Percentiles rank a stretch among this genome's conserved stretches.
phyloP scores from a whole-genome alignment of 2,888 invertebrate genomes.

The Carterocephalus palaemon region DNA sequence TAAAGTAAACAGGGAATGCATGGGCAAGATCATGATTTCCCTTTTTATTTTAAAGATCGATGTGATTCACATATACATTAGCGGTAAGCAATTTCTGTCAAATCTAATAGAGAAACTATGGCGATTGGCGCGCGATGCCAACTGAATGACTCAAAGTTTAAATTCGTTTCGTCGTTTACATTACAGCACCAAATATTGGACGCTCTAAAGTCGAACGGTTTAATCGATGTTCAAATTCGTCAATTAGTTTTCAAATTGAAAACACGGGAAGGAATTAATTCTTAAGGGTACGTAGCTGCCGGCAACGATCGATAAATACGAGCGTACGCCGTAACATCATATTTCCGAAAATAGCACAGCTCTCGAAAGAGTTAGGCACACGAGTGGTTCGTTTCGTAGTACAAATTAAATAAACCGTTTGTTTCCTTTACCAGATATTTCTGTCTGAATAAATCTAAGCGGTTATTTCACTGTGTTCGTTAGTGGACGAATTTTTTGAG shows the following conservation, averaged over 20 bases:
- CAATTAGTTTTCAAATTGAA: not conserved
- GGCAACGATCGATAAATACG: constrained; percentile 27
- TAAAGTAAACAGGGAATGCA: no score
- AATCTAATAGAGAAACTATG: constrained; percentile 2
- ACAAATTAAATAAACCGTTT: no score
- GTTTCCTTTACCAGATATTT: no score
- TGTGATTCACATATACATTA: no score
- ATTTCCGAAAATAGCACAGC: constrained; percentile 28
- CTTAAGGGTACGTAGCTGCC: constrained; percentile 14
- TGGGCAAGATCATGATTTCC: no score
- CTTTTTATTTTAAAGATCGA: no score
- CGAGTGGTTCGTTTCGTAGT: no score
- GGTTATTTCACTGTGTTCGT: no score
- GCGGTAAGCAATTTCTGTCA: constrained; percentile 9
- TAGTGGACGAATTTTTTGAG: no score
- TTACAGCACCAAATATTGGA: not conserved
- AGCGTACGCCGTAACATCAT: constrained; percentile 16
- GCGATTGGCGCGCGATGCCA: constrained; percentile 3
- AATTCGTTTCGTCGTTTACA: not conserved
- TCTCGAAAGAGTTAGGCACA: constrained; percentile 32
- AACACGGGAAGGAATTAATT: constrained; percentile 19
- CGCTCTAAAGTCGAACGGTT: not conserved
- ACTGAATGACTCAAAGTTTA: not conserved
- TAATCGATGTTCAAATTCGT: not conserved
- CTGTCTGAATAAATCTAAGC: no score